These are phyloP conservation scores for Etheostoma spectabile DNA, from an alignment of 2,113 vertebrate genomes.

Conservation along the genomic window DNA sequence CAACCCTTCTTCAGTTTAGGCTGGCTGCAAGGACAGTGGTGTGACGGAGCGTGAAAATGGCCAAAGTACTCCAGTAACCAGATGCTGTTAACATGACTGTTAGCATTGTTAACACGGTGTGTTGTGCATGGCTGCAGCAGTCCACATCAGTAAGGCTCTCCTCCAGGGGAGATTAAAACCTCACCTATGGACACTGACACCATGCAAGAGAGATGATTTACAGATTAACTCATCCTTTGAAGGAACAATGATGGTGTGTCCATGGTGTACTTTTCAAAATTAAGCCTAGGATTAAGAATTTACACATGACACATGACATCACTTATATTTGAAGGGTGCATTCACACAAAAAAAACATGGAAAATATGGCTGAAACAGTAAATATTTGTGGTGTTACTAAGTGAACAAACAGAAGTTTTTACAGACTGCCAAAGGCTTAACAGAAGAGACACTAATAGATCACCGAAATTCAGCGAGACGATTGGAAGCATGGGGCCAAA, in stretches of 20 bases:
- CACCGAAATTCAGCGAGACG: background rate
- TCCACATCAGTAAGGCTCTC: conserved; percentile 11
- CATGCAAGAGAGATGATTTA: conserved; percentile 36
- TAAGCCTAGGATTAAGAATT: conserved; percentile 23
- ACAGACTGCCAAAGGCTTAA: background rate
- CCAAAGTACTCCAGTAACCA: conserved; percentile 53
- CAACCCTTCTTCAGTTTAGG: conserved; percentile 28
- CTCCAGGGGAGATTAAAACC: conserved; percentile 41
- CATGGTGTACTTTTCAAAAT: conserved; percentile 59
- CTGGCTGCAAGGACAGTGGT: conserved; percentile 27
- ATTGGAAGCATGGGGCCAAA: background rate
- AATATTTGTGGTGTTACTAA: background rate
- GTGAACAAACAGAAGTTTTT: conserved; percentile 15
- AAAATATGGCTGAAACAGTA: background rate
- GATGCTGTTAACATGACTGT: conserved; percentile 52
- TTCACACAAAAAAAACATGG: background rate
- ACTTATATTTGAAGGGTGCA: background rate
- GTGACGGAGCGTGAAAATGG: conserved; percentile 55
- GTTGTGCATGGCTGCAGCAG: conserved; percentile 42
- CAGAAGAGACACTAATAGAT: background rate
- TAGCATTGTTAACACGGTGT: conserved; percentile 36
- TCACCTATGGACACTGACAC: conserved; percentile 44
- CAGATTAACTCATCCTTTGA: conserved; percentile 43
- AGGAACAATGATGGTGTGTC: conserved; percentile 53
- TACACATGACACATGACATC: conserved; percentile 16